Evolutionary conservation across 2,888 invertebrate species (phyloP), one percentile per base, ranked within the genome.

Genomic region (Aporophyla nigra): DNA sequence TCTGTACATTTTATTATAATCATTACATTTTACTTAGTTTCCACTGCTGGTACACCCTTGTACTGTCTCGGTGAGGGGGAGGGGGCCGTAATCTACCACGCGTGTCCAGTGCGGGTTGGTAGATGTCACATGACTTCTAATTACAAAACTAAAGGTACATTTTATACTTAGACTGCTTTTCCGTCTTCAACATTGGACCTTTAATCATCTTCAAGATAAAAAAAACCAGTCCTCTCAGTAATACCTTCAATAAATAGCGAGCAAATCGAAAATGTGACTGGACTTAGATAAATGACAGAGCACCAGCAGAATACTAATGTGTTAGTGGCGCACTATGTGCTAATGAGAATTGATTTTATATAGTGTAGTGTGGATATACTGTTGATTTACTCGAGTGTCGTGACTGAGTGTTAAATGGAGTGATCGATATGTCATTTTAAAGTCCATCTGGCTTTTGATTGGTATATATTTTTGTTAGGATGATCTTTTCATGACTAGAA

Each of bases 301-400:
- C 79, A 69, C 58, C 21, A 66, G 56, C 27, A 49, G 86, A 78
- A 86, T 86, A 85, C 75, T 87, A 85, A 86, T 85, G 80, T 27
- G 49, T 14, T 59, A 76, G 74, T 70, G 69, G 62, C 73, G 59
- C 58, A 79, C 71, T 80, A 71, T 79, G 83, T 71, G 58, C 76
- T 86, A 86, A 86, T 86, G 86, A 85, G 67, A 74, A 87, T 85
- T 78, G 87, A 85, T 87, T 83, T 67, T 78, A 73, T 77, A 73
- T 63, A 59, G 79, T 66, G 51, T 59, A 43, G 62, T 76, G 73
- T 69, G 66, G 70, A 54, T 73, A 53, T 83, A 77, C 3, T 62
- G 63, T 69, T 77, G 61, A 86, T 83, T 63, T 77, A 73, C 70
- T 66, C 61, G 16, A 76, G 72, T 80, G 51, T 33, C 59, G 49